phyloP scores from a whole-genome alignment of 2,113 vertebrate species.

The Athene cunicularia region DNA sequence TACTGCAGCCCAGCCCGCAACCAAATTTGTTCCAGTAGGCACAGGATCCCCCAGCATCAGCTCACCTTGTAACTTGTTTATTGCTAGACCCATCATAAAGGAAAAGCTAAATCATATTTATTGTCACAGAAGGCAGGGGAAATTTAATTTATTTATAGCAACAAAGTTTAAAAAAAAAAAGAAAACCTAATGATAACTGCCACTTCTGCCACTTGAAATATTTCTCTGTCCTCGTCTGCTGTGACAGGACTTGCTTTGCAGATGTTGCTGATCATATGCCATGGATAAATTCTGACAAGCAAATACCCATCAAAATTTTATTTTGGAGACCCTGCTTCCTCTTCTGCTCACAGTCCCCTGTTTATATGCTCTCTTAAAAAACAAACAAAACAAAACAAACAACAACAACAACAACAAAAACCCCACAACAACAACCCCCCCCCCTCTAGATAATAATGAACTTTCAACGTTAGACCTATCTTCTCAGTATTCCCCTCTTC shows the following conservation, averaged over 20 bases:
- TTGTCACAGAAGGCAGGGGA: not conserved
- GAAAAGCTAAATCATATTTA: not conserved
- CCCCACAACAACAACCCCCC: not conserved
- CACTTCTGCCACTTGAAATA: not conserved
- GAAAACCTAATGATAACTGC: not conserved
- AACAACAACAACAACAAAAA: too few relatives aligned
- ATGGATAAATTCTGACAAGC: not conserved
- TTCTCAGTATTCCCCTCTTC: not conserved
- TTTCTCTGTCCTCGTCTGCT: not conserved
- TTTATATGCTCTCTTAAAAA: not conserved
- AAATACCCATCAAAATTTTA: not conserved
- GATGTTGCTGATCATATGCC: not conserved
- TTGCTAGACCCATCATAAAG: not conserved
- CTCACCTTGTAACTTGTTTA: not conserved
- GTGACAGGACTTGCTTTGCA: not conserved
- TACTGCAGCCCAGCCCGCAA: not conserved
- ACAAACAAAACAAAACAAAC: too few relatives aligned
- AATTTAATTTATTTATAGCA: not conserved
- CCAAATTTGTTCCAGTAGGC: not conserved
- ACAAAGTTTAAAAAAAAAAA: not conserved
- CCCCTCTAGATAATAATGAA: not conserved
- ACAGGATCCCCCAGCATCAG: not conserved
- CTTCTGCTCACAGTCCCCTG: not conserved
- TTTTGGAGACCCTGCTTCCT: not conserved
- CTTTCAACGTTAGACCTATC: not conserved